Evolutionary conservation across 2,113 vertebrate species (phyloP), one percentile per base, ranked within the genome.

Genomic region (Pardalotus punctatus): DNA sequence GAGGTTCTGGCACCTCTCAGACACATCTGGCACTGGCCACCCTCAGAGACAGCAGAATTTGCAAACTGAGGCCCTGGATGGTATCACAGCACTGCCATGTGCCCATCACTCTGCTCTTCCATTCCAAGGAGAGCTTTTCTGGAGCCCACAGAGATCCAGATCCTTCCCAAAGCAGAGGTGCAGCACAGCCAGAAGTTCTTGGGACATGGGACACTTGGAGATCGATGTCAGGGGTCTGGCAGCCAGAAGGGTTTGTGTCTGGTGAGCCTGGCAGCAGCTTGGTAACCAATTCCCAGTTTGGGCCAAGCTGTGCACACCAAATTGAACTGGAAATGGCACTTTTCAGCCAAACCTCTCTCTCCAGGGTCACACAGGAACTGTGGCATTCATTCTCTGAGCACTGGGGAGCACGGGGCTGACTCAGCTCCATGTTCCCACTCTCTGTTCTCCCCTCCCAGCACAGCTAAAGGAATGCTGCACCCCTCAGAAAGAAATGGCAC

Each of bases 1-100:
- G 67, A 88, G 76, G 28, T 94, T 11, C 82, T 96, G 90, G 96
- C 85, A 90, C 47, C 42, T 57, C 31, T 73, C 84, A 51, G 70
- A 31, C 6, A 11, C 84, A 70, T 85, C 91, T 94, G 91, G 90
- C 93, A 91, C 58, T 10, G 60, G 54, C 38, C 74, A 77, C 70
- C 66, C 74, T 66, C 61, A 54, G 89, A 95, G 86, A 61, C 77
- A 81, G 6, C 42, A 71, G 28, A 76, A 71, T 23, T 88, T 18
- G 71, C 79, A 85, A 38, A 18, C 50, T 82, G 62, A 62, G 71
- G 58, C 71, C 73, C 61, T 69, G 79, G 73, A 78, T 95, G 93
- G 62, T 35, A 11, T 60, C 47, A n/a, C 18, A 85, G 65, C 61
- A 45, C 81, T 14, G 36, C 14, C 38, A 35, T 11, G 50, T 47